Base-by-base conservation (phyloP, 2,888 invertebrate genomes). In the Tineola bisselliella region DNA sequence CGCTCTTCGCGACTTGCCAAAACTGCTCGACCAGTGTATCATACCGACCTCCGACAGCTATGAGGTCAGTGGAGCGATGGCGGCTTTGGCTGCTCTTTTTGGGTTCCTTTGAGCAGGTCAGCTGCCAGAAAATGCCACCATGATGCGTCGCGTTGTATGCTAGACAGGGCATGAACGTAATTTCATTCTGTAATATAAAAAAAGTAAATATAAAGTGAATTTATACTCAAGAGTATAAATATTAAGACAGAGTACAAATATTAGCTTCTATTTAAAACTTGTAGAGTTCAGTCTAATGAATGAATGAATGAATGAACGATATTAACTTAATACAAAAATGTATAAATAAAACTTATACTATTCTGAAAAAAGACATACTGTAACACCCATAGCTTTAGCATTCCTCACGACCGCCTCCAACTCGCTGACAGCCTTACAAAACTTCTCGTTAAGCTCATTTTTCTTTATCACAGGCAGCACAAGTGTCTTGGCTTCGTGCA, bases 21-120 rank as follows among this genome's bases (percentile, higher is more conserved):
- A 92, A 93, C 60, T 91, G 90, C 61, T 89, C 84, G 12, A 98
- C 89, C 84, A 97, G 88, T 10, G 89, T 89, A 76, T 98, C 96
- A 69, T 97, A 98, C 67, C 97, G 90, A 44, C 97, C 97, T 0
- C 98, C 98, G 8, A 91, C 93, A 0, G 97, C 97, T 52, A 98
- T 87, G 0, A 96, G 91, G 65, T 82, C 76, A 89, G 93, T 68
- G 84, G 89, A 64, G 82, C 90, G 71, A 13, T 73, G 75, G 8
- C 59, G 44, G 25, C 57, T 59, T 12, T 61, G 57, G 1, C 15
- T 6, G 0, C 68, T 67, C 0, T 69, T 66, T n/a, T 78, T 81
- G 63, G 78, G 65, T 0, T 74, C 75, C 0, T 64, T 62, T 12
- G 71, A 75, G 63, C 69, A 69, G 66, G 75, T 76, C 78, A 84